Base-by-base conservation (phyloP, 2,888 invertebrate species). In the Aphrophora alni region DNA sequence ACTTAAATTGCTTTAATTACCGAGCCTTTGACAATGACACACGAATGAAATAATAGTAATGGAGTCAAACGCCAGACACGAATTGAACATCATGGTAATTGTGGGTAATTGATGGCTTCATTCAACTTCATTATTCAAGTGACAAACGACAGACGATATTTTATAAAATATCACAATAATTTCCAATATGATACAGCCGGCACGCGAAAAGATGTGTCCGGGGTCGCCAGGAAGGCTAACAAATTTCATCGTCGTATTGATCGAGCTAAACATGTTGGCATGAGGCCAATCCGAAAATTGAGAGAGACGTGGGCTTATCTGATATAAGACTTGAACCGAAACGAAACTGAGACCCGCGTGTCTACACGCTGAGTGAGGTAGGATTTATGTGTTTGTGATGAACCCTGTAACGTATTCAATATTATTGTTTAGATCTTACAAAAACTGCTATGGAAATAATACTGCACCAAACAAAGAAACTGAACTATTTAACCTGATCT, bases 241-340 rank as follows among this genome's bases (percentile, higher is more conserved):
- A 59, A 59, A 59, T 59, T 59, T 59, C 59, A 59, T 21, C 59
- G 59, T 21, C 59, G 59, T 59, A 59, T 59, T 59, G 59, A 59
- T 59, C 59, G 21, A 21, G 10, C 59, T 59, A 59, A 59, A 59
- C 59, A 59, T 21, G 59, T 59, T 59, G 59, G 59, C 59, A 59
- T 21, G 21, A 59, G 21, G 59, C 59, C 59, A 59, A 59, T 59
- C 59, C 21, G 21, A 21, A 59, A 59, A 59, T 59, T 59, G 59
- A 59, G 59, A 59, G 59, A 59, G 59, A 59, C 59, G 21, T 59
- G n/a, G 59, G 59, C 21, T 59, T 59, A 59, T 59, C 59, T 21
- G 59, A 59, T 59, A 14, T n/a, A 59, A 21, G 21, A 21, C 59
- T 21, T 21, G 21, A 10, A 59, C n/a, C 21, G 59, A 59, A 59